These are phyloP conservation scores for Gopherus flavomarginatus DNA, from an alignment of 2,113 vertebrate genomes.

Conservation along the genomic window DNA sequence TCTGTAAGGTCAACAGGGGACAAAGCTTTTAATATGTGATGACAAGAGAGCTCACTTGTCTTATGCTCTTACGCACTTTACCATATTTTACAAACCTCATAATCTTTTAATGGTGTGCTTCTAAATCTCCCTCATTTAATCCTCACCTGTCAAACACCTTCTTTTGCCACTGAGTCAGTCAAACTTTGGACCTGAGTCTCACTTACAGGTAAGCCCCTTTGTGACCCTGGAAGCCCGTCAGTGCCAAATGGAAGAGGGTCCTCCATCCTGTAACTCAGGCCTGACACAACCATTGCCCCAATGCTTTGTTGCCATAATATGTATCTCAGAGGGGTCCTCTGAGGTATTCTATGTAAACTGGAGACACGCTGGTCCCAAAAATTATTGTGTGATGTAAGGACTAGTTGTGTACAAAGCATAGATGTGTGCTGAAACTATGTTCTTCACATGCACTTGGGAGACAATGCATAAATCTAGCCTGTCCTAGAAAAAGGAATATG, in stretches of 20 bases:
- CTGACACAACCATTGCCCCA: background rate
- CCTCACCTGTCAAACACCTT: background rate
- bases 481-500: background rate
- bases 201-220: background rate
- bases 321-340: background rate
- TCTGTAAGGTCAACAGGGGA: constrained; percentile 10
- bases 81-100: constrained; percentile 28
- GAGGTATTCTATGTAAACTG: background rate
- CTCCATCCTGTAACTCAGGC: background rate
- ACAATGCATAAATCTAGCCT: background rate
- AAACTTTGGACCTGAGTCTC: background rate
- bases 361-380: background rate
- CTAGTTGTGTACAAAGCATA: background rate
- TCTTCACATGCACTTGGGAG: background rate
- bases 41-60: background rate
- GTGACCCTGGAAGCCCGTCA: fast-evolving
- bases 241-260: background rate
- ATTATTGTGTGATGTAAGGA: background rate
- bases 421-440: background rate
- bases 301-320: background rate
- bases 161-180: background rate
- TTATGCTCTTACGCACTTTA: background rate
- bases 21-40: constrained; percentile 2
- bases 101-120: constrained; percentile 4
- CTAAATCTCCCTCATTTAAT: constrained; percentile 1